Conservation (phyloP, 2,113 vertebrate genomes). For the Gymnobelideus leadbeateri region DNA sequence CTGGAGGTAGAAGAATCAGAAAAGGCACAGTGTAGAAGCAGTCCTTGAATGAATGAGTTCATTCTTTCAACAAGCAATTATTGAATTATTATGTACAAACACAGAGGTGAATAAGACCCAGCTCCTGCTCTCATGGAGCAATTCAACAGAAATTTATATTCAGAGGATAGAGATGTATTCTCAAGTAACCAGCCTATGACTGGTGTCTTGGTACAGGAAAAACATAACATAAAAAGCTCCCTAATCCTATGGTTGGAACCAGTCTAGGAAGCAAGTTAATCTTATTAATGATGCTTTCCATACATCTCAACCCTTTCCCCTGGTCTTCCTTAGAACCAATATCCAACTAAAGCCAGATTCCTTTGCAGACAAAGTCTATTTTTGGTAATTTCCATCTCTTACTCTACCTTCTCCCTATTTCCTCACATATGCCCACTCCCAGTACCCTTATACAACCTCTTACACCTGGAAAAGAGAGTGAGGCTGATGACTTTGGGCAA, state of each 20-base stretch:
- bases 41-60: background rate
- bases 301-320: conserved; percentile 25
- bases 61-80: conserved; percentile 1
- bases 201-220: conserved; percentile 23
- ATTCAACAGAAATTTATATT: conserved; percentile 16
- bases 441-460: too few relatives aligned
- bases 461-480: background rate
- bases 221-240: conserved; percentile 33
- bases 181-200: conserved; percentile 14
- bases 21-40: background rate
- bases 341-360: conserved; percentile 16
- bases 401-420: too few relatives aligned
- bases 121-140: background rate
- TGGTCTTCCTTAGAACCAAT: conserved; percentile 14
- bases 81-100: background rate
- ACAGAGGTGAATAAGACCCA: background rate
- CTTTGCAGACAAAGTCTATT: too few relatives aligned
- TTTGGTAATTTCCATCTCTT: too few relatives aligned
- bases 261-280: conserved; percentile 21
- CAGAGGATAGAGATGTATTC: background rate
- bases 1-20: background rate
- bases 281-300: background rate
- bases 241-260: background rate
- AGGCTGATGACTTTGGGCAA: too few relatives aligned
- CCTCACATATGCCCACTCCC: too few relatives aligned